Conservation (phyloP, 2,797 vertebrate genomes). For the Pseudochirops cupreus region DNA sequence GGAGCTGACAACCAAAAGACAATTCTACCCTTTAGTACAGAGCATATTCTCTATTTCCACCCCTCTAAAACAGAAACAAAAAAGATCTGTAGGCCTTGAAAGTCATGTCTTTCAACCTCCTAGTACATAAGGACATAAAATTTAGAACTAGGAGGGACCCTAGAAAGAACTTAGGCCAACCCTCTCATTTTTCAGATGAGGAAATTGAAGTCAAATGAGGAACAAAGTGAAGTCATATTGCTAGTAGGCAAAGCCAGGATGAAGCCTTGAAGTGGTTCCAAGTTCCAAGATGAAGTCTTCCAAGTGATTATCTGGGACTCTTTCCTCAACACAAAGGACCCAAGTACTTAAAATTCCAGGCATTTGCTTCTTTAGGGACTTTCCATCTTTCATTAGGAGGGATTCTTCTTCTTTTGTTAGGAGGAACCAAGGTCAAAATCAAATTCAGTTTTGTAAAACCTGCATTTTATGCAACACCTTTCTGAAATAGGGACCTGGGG, state of each 20-base stretch:
- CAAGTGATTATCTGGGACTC: not conserved
- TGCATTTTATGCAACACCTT: not conserved
- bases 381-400: not conserved
- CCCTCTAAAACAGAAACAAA: not conserved
- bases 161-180: not conserved
- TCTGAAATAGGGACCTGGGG: not conserved
- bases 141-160: not conserved
- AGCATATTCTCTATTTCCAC: not conserved
- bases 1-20: not conserved
- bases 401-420: not conserved
- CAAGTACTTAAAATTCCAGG: not conserved
- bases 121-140: not conserved
- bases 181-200: constrained; percentile 47
- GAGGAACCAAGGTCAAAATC: not conserved
- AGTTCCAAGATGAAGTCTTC: not conserved
- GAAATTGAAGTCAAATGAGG: not conserved
- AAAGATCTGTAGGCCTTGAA: not conserved
- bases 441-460: not conserved
- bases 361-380: not conserved
- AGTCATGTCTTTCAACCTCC: not conserved
- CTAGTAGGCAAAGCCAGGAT: not conserved
- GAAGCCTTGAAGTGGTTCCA: not conserved
- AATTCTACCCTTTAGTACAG: not conserved
- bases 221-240: not conserved
- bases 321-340: too few species aligned